Evolutionary conservation across 2,113 vertebrate genomes (phyloP).

Genomic region (Catharus bicknelli): DNA sequence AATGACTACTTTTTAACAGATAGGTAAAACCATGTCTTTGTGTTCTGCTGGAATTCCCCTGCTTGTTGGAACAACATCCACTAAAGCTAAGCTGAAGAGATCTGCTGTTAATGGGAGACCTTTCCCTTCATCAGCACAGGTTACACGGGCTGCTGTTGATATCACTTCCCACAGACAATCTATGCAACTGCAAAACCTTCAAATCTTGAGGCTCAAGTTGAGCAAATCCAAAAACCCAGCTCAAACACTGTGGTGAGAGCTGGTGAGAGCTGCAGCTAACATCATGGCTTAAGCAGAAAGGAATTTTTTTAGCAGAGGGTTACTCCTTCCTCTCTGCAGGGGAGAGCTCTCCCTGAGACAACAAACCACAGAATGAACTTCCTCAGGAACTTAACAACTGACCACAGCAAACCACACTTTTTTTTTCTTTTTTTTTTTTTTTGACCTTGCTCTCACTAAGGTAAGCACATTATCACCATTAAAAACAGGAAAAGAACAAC

Average conservation of each 20-base stretch:
- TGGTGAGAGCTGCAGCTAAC: neutral
- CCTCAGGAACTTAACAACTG: neutral
- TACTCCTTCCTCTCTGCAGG: neutral
- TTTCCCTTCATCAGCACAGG: neutral
- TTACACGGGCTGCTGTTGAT: neutral
- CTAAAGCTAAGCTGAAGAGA: neutral
- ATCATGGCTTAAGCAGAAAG: neutral
- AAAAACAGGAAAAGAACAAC: constrained; percentile 3
- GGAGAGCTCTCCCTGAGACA: neutral
- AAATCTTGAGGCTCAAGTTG: neutral
- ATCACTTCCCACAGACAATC: neutral
- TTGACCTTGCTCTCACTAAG: neutral
- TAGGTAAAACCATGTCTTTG: neutral
- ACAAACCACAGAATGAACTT: neutral
- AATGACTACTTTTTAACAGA: neutral
- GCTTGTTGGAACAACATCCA: neutral
- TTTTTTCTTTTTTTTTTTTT: neutral
- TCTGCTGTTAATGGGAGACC: neutral
- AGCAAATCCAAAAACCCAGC: neutral
- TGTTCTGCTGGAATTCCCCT: neutral
- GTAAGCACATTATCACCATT: neutral
- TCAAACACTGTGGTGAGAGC: neutral
- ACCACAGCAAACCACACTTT: neutral
- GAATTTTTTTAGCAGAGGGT: neutral
- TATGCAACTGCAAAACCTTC: neutral